These are phyloP conservation scores for Dryococelus australis DNA, from an alignment of 2,888 invertebrate genomes.

Conservation along the genomic window DNA sequence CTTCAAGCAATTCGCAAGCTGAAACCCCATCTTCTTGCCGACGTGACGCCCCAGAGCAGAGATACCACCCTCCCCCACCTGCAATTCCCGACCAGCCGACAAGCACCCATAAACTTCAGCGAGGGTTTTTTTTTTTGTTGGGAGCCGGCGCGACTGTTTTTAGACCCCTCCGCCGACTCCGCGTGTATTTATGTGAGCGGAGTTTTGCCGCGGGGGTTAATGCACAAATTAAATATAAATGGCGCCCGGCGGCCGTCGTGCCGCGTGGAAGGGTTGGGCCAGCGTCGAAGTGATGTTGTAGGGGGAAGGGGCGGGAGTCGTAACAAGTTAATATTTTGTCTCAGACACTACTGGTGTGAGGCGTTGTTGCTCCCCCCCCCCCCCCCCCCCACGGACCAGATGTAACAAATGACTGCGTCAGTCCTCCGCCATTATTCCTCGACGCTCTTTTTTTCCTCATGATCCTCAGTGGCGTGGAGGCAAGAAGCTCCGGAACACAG, in stretches of 20 bases:
- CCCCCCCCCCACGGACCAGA: slow-evolving; percentile 29
- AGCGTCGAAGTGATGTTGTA: background rate
- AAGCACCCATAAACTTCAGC: background rate
- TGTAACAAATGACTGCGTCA: slow-evolving; percentile 41
- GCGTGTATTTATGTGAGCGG: slow-evolving; percentile 16
- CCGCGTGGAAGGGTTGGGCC: background rate
- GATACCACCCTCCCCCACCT: background rate
- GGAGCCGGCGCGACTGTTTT: background rate
- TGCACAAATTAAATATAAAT: slow-evolving; percentile 30
- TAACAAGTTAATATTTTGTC: slow-evolving; percentile 31
- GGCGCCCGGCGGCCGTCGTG: background rate
- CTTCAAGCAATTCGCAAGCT: background rate
- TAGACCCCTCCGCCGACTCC: background rate
- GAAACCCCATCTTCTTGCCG: background rate
- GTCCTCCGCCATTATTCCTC: slow-evolving; percentile 37
- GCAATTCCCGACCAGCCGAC: background rate
- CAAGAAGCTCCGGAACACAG: too few relatives aligned
- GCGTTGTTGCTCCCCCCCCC: background rate
- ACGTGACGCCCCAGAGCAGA: too few relatives aligned
- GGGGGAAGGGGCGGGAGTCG: slow-evolving; percentile 6
- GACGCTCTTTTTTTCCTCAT: slow-evolving; percentile 16
- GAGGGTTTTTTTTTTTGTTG: background rate
- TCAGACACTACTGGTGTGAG: background rate
- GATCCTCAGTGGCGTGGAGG: too few relatives aligned
- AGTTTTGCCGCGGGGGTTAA: slow-evolving; percentile 27